A percentile compares a stretch with the other conserved stretches of the same genome.
Evolutionary conservation across 2,113 vertebrate species (phyloP).

Genomic region (Otis tarda): DNA sequence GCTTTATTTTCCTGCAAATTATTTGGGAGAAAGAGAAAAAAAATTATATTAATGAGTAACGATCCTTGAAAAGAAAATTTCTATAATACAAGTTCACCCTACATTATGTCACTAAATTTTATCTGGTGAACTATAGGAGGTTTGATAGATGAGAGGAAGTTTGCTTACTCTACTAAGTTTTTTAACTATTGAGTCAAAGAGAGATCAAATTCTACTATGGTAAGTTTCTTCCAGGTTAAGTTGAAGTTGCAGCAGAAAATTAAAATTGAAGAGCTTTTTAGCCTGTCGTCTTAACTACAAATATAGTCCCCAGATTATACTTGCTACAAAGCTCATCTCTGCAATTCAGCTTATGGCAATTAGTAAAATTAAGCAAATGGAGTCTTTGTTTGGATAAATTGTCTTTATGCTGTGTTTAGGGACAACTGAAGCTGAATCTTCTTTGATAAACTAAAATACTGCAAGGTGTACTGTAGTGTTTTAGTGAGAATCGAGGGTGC

Average conservation of each 20-base stretch:
- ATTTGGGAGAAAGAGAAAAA: fast-evolving
- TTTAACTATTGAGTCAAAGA: neutral
- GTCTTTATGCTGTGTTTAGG: neutral
- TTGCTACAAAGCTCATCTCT: neutral
- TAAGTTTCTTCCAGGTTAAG: neutral
- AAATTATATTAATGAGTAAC: neutral
- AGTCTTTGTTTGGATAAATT: neutral
- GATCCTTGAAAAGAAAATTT: neutral
- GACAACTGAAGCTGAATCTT: neutral
- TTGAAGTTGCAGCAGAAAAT: neutral
- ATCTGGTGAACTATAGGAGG: neutral
- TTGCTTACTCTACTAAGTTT: neutral
- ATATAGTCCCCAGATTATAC: neutral
- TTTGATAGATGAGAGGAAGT: neutral
- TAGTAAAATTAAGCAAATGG: neutral
- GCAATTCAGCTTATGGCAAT: neutral
- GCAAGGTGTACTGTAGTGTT: neutral
- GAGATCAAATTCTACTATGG: neutral
- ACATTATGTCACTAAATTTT: neutral
- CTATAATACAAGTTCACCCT: neutral
- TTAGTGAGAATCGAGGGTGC: neutral
- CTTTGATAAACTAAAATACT: neutral
- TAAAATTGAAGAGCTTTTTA: neutral
- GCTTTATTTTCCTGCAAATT: neutral
- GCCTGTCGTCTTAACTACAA: neutral